Percentiles rank a stretch among this genome's conserved stretches.
phyloP scores from a whole-genome alignment of 92 coral and sea anemone species.

The Hydrozoanthus gracilis region DNA sequence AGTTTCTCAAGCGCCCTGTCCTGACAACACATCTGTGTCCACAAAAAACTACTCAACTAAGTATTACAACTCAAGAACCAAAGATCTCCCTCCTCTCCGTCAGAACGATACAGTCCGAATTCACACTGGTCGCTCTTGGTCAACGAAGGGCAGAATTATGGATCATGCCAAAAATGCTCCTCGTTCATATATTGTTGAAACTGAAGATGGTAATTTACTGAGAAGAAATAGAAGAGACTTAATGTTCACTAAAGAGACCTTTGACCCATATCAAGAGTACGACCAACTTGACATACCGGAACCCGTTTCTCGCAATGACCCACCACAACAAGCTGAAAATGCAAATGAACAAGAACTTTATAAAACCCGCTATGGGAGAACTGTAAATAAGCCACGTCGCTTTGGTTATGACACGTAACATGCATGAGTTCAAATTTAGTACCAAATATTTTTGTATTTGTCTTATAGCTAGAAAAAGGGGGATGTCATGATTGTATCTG shows the following conservation, averaged over 20 bases:
- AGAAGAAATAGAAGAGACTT: constrained; percentile 6
- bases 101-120: constrained; percentile 1
- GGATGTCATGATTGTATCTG: no score
- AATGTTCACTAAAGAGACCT: not conserved
- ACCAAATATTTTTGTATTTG: not conserved
- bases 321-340: not conserved
- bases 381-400: not conserved
- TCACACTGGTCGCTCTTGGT: constrained; percentile 10
- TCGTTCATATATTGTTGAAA: not conserved
- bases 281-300: constrained; percentile 1
- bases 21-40: not conserved
- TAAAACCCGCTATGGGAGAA: not conserved
- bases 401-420: not conserved
- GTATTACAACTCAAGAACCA: constrained; percentile 36
- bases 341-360: not conserved
- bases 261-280: not conserved
- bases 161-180: not conserved
- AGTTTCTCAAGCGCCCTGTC: constrained; percentile 1
- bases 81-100: constrained; percentile 40
- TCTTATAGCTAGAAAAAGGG: not conserved
- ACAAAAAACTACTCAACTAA: constrained; percentile 32
- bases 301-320: not conserved
- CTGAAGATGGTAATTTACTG: not conserved
- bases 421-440: not conserved
- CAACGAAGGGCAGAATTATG: constrained; percentile 8